A percentile compares a stretch with the other conserved stretches of the same genome.
Conservation (phyloP, 2,888 invertebrate species). For the Uloborus plumipes region DNA sequence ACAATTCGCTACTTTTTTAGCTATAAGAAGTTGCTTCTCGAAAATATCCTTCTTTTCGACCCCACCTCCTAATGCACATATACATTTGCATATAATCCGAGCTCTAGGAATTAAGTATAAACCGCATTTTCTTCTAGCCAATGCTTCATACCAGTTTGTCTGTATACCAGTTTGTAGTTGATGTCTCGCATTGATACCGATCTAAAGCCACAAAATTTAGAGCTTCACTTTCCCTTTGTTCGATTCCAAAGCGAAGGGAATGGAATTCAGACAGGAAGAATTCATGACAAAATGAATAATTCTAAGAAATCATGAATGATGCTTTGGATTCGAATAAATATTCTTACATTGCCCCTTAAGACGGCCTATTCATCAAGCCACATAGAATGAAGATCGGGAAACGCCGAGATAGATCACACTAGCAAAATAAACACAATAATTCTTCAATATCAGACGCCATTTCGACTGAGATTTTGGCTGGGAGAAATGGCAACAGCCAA, state of each 20-base stretch:
- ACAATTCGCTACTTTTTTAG: no score
- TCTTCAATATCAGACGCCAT: conserved; percentile 3
- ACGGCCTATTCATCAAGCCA: conserved; percentile 34
- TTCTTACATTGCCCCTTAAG: conserved; percentile 19
- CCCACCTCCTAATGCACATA: not conserved
- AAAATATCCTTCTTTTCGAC: no score
- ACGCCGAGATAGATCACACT: conserved; percentile 1
- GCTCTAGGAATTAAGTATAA: not conserved
- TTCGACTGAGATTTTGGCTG: not conserved
- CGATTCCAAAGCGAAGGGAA: conserved; percentile 19
- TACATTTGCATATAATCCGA: not conserved
- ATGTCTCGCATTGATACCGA: no score
- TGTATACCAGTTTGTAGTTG: no score
- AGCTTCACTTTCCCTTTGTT: conserved; percentile 18
- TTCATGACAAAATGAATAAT: conserved; percentile 32
- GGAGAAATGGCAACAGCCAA: no score
- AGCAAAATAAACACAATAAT: conserved; percentile 6
- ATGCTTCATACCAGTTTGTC: no score
- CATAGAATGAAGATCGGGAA: not conserved
- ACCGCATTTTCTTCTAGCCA: no score
- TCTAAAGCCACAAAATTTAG: no score
- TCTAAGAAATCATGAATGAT: conserved; percentile 35
- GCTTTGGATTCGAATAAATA: conserved; percentile 40
- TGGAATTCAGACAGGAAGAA: conserved; percentile 17
- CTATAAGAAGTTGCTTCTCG: no score